phyloP scores from a whole-genome alignment of 2,888 invertebrate genomes.

The Rhingia rostrata region DNA sequence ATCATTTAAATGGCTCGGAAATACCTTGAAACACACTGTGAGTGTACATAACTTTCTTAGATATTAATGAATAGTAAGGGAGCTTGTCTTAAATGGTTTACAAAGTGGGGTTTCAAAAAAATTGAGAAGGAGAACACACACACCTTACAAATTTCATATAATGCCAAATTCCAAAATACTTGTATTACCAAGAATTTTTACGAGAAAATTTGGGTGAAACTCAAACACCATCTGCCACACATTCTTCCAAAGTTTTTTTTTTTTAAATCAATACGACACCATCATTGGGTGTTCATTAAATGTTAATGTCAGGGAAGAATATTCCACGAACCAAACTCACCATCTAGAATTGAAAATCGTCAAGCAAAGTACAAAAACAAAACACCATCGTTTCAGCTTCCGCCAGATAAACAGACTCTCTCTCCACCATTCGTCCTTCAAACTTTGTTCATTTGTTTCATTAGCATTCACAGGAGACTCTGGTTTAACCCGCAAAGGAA shows the following conservation, averaged over 20 bases:
- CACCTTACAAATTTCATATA: no score
- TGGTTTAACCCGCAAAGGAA: conserved; percentile 3
- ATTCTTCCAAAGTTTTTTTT: neutral
- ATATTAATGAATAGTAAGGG: no score
- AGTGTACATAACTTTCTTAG: no score
- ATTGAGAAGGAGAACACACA: no score
- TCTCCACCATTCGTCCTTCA: conserved; percentile 18
- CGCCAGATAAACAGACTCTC: conserved; percentile 3
- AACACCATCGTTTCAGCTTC: conserved; percentile 3
- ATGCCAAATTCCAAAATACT: no score
- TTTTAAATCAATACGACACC: conserved; percentile 10
- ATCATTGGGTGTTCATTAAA: conserved; percentile 37
- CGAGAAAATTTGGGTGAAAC: no score
- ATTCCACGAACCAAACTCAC: conserved; percentile 49
- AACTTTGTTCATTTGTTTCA: conserved; percentile 45
- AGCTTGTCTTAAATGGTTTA: no score
- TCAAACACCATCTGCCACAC: no score
- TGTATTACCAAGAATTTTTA: no score
- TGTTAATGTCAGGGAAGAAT: conserved; percentile 45
- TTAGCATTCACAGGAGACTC: conserved; percentile 62
- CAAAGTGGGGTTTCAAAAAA: no score
- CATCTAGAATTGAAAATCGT: conserved; percentile 52
- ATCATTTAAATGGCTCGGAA: no score
- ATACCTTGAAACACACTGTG: no score
- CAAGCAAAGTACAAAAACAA: neutral